phyloP scores from a whole-genome alignment of 2,113 vertebrate genomes.

The Microtus montanus region DNA sequence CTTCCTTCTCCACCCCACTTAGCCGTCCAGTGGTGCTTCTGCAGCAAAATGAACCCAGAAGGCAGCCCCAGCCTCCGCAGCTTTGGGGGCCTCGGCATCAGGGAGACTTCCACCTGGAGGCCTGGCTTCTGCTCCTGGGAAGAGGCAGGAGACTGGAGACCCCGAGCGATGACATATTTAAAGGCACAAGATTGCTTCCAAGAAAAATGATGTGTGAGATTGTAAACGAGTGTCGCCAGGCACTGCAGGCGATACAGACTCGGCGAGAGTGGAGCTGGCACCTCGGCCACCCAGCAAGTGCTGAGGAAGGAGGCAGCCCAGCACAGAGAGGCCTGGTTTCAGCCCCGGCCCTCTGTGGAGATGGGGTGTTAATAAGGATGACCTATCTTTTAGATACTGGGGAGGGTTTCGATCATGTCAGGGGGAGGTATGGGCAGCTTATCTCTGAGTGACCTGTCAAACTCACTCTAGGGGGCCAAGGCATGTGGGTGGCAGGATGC shows the following conservation, averaged over 20 bases:
- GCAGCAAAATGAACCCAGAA: neutral
- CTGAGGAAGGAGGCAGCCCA: neutral
- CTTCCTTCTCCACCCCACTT: neutral
- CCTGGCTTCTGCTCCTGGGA: constrained; percentile 6
- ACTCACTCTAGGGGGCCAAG: neutral
- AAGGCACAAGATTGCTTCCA: constrained; percentile 51
- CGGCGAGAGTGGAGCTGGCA: neutral
- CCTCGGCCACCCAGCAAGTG: neutral
- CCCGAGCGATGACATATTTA: constrained; percentile 66
- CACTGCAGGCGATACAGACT: neutral
- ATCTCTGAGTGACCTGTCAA: neutral
- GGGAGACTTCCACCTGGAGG: neutral
- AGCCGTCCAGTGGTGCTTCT: neutral
- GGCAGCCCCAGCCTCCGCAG: neutral
- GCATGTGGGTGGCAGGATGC: neutral
- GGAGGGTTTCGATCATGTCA: neutral
- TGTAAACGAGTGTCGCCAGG: constrained; percentile 60
- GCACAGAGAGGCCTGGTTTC: neutral
- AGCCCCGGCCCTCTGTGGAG: neutral
- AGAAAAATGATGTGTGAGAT: constrained; percentile 68
- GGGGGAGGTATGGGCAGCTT: neutral
- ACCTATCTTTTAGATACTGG: neutral
- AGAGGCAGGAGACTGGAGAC: neutral
- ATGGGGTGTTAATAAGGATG: neutral
- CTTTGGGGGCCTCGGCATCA: neutral